phyloP scores from a whole-genome alignment of 2,113 vertebrate genomes.

The Benitochromis conjunctus region DNA sequence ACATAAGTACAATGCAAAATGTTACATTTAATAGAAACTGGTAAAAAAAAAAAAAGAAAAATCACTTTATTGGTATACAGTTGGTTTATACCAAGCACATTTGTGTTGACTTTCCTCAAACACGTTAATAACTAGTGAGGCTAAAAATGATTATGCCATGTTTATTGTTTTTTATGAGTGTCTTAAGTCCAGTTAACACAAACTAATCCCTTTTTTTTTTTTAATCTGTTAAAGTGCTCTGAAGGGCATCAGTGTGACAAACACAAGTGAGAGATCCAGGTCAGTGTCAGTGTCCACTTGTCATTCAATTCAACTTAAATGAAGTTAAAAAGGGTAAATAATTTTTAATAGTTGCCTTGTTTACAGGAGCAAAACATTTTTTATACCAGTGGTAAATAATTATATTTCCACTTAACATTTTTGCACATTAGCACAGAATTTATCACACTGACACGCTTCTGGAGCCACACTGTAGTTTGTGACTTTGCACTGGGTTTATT shows the following conservation, averaged over 20 bases:
- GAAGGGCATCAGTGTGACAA: neutral
- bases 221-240: no score
- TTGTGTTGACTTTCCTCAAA: no score
- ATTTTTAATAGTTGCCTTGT: neutral
- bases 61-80: no score
- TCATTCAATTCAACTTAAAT: neutral
- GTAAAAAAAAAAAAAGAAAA: no score
- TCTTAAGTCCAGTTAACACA: no score
- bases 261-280: neutral
- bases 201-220: no score
- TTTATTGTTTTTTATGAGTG: no score
- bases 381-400: neutral
- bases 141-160: no score
- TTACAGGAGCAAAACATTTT: neutral
- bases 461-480: neutral
- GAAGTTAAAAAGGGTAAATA: neutral
- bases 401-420: neutral
- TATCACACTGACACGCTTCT: neutral
- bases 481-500: neutral
- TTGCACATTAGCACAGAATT: neutral
- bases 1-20: neutral
- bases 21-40: neutral
- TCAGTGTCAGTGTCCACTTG: neutral
- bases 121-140: no score
- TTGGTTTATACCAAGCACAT: no score